Base-by-base conservation (phyloP, 2,888 invertebrate species). In the Eurois occulta region DNA sequence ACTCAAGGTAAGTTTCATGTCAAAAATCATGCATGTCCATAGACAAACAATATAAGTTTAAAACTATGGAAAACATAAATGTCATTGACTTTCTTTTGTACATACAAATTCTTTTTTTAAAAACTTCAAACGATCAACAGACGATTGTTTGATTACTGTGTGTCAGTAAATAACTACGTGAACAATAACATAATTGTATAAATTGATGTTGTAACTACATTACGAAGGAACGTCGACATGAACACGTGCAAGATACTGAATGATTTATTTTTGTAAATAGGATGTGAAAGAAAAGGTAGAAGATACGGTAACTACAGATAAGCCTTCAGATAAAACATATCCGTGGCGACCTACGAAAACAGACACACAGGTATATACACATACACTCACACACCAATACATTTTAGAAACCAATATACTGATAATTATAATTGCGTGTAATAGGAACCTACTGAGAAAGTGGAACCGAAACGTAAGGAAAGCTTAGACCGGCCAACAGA, bases 341-440 rank as follows among this genome's bases (percentile, higher is more conserved):
- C 93, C 94, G 80, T 92, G 95, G 95, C 96, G 95, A 95, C 94
- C 95, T 93, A 94, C 95, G 92, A 94, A 95, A 93, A 91, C 93
- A 91, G 92, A 93, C 86, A 92, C 91, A 91, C 91, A 94, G 93
- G 94, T 93, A 93, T 89, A 91, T 79, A 87, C 82, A 91, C 83
- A 88, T 77, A 90, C 73, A 86, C 84, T 87, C 78, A 88, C 84
- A 90, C 86, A 87, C 55, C 68, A 86, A 75, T 28, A n/a, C 48
- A 78, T 70, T 71, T 62, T 58, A 16, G 18, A 60, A 46, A 35
- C 24, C 3, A 65, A 73, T 24, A 0, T 35, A 74, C 32, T 78
- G 24, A 78, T 76, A 76, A 66, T 88, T 78, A 69, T 35, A 7
- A 72, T 66, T 66, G 10, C 80, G 65, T 87, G 87, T 89, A 84